Evolutionary conservation across 35 echinoderm and acorn worm genomes (phyloP), one percentile per base, ranked within the genome.

Genomic region (Ophiothrix spiculata): DNA sequence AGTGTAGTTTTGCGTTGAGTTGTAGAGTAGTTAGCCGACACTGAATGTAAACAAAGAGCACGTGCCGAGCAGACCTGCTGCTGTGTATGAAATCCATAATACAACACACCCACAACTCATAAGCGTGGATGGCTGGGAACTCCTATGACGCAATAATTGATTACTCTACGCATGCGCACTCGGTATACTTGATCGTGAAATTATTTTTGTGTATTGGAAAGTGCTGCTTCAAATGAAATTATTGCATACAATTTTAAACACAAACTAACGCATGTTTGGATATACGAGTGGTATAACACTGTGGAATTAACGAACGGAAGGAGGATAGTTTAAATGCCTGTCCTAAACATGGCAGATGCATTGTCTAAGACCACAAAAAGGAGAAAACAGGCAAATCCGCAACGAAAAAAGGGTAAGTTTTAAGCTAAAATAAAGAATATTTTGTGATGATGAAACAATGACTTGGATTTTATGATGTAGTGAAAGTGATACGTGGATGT

Each of bases 21-120:
- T n/a, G n/a, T n/a, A n/a, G 42, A 49, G 60, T 25, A 69, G 60
- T 69, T n/a, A 69, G 60, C 29, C 6, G 42, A n/a, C 42, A n/a
- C 60, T 69, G 60, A 28, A 69, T 69, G 60, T 69, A 69, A 69
- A 69, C 60, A 69, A 69, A 69, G 60, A 69, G 25, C 60, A 69
- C 60, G 60, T 69, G 60, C 16, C 60, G 60, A 25, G 23, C 29
- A 15, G 25, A 69, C 60, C 60, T 49, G 60, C 60, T n/a, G 60
- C 60, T 69, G 10, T 69, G 60, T 49, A 19, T n/a, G 60, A 69
- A 28, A 4, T 69, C 25, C 60, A 69, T 54, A 11, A 54, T n/a
- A 69, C 60, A 69, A 69, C 60, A n/a, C 60, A 69, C 60, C 60
- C 60, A 69, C 60, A 69, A 69, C 60, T 25, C 16, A 25, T 15